Evolutionary conservation across 2,113 vertebrate genomes (phyloP).

Genomic region (Passer montanus): DNA sequence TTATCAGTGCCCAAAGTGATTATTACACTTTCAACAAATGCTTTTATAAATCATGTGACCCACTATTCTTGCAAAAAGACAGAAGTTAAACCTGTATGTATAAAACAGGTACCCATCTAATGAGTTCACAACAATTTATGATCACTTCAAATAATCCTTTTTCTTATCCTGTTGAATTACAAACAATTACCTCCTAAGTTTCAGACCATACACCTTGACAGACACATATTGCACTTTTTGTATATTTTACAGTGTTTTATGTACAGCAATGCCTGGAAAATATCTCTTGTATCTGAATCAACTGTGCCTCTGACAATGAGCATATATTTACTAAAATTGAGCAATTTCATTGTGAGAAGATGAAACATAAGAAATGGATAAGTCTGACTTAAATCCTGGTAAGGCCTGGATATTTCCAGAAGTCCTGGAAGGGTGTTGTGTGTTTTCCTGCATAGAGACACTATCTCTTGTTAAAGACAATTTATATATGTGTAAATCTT

Average conservation of each 20-base stretch:
- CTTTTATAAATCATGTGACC: background rate
- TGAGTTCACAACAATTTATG: background rate
- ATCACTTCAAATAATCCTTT: background rate
- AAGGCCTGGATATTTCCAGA: background rate
- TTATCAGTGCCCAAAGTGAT: background rate
- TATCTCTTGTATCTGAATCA: background rate
- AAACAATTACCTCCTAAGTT: background rate
- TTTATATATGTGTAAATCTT: background rate
- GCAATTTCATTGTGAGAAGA: background rate
- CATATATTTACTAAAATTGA: background rate
- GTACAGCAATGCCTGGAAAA: background rate
- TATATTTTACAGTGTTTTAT: background rate
- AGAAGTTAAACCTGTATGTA: background rate
- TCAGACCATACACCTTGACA: background rate
- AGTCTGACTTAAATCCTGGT: background rate
- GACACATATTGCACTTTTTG: background rate
- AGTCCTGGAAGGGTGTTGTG: background rate
- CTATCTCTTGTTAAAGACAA: background rate
- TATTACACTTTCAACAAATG: background rate
- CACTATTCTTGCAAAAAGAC: background rate
- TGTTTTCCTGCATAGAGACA: background rate
- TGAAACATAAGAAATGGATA: background rate
- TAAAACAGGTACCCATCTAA: background rate
- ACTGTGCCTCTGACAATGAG: background rate
- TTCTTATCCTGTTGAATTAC: background rate